Base-by-base conservation (phyloP, 2,888 invertebrate genomes). In the Allacma fusca region DNA sequence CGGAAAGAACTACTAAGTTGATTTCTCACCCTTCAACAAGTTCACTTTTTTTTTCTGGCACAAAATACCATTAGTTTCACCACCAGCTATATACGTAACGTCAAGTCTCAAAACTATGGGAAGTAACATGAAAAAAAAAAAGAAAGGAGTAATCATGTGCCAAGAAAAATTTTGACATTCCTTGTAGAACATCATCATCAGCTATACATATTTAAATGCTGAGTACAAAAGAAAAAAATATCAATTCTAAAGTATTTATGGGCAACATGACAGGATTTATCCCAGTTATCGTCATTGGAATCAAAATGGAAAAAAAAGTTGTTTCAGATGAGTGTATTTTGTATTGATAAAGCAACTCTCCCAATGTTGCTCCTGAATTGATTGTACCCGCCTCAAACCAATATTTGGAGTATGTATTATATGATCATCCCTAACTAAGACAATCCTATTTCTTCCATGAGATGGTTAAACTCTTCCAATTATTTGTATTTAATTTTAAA, bases 1-100 rank as follows among this genome's bases (percentile, higher is more conserved):
- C 85, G 94, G 94, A 84, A 86, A 85, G 43, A 44, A 57, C 34
- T 79, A 79, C 71, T 72, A 72, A 72, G 19, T 29, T 23, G 21
- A 59, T n/a, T n/a, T n/a, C n/a, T n/a, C n/a, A 19, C n/a, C 23
- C 59, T 65, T 26, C 13, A 26, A 65, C 23, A 65, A 65, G 12
- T 7, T 26, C 65, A 23, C 7, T n/a, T n/a, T n/a, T n/a, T n/a
- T n/a, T n/a, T n/a, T 5, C 65, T 9, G 19, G 26, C 65, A 65
- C 24, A 65, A 5, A 65, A 65, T 26, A 21, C 28, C 65, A 24
- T 65, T 26, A 65, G n/a, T n/a, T 40, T 23, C 13, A 62, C 23
- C 62, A 24, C 12, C 62, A 12, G 23, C 59, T 59, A 59, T n/a
- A n/a, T n/a, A n/a, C n/a, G n/a, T n/a, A n/a, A n/a, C n/a, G n/a